Evolutionary conservation across 2,113 vertebrate species (phyloP).

Genomic region (Mobula hypostoma): DNA sequence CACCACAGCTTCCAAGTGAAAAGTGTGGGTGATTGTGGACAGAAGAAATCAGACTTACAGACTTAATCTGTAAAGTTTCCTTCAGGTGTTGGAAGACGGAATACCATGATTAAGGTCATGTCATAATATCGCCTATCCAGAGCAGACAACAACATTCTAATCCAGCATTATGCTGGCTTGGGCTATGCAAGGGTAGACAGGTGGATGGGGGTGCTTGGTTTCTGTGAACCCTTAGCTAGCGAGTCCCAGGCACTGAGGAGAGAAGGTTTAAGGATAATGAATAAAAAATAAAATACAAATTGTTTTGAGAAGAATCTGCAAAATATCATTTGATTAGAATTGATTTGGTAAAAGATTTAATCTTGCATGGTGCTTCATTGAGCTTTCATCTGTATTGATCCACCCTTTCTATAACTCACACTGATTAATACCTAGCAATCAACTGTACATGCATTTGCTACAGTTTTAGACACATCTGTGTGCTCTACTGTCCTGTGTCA

Average conservation of each 20-base stretch:
- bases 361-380: not conserved
- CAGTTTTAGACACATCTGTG: not conserved
- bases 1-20: not conserved
- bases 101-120: not conserved
- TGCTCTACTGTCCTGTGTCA: not conserved
- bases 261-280: not conserved
- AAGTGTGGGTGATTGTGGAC: not conserved
- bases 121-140: not conserved
- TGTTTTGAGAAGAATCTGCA: not conserved
- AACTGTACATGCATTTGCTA: not conserved
- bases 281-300: not conserved
- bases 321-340: not conserved
- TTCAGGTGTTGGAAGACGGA: not conserved
- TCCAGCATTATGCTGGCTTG: not conserved
- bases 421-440: not conserved
- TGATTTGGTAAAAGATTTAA: not conserved
- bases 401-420: not conserved
- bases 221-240: too few species aligned
- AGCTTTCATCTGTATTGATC: not conserved
- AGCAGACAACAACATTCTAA: not conserved
- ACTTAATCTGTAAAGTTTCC: not conserved
- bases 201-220: not conserved
- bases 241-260: not conserved
- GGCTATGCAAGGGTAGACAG: not conserved
- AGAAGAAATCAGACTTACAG: too few species aligned